Evolutionary conservation across 2,888 invertebrate species (phyloP).

Genomic region (Balanococcus diminutus): DNA sequence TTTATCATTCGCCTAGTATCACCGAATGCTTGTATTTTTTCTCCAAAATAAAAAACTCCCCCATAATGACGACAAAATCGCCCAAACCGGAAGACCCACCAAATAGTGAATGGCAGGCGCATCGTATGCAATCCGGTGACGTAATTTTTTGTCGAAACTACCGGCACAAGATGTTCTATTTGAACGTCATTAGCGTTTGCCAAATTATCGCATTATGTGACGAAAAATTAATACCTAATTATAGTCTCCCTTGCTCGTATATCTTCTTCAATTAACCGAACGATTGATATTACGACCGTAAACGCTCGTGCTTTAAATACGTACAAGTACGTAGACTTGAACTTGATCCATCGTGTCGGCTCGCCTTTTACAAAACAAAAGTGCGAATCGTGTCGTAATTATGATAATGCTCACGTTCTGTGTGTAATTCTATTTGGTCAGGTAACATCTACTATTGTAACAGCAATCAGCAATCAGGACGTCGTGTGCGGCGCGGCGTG

Average conservation of each 20-base stretch:
- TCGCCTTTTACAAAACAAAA: neutral
- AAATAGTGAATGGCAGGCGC: neutral
- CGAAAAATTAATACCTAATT: conserved; percentile 36
- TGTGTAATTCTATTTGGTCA: neutral
- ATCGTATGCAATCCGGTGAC: neutral
- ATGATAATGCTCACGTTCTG: neutral
- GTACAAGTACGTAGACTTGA: too few relatives aligned
- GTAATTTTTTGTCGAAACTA: neutral
- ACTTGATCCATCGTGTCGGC: neutral
- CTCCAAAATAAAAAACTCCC: neutral
- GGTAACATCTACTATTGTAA: neutral
- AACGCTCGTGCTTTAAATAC: too few relatives aligned
- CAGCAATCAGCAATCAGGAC: neutral
- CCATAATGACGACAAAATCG: neutral
- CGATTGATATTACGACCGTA: neutral
- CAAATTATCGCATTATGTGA: conserved; percentile 17
- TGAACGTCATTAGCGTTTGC: conserved; percentile 1
- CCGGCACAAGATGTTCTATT: neutral
- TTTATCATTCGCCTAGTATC: conserved; percentile 32
- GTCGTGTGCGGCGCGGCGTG: neutral
- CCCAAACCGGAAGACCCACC: neutral
- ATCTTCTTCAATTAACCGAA: neutral
- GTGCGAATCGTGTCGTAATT: neutral
- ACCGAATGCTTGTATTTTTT: neutral
- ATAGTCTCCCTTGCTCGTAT: neutral